Percentiles rank a stretch among this genome's conserved stretches.
Evolutionary conservation across 2,113 vertebrate genomes (phyloP).

Genomic region (Rhipidura dahli): DNA sequence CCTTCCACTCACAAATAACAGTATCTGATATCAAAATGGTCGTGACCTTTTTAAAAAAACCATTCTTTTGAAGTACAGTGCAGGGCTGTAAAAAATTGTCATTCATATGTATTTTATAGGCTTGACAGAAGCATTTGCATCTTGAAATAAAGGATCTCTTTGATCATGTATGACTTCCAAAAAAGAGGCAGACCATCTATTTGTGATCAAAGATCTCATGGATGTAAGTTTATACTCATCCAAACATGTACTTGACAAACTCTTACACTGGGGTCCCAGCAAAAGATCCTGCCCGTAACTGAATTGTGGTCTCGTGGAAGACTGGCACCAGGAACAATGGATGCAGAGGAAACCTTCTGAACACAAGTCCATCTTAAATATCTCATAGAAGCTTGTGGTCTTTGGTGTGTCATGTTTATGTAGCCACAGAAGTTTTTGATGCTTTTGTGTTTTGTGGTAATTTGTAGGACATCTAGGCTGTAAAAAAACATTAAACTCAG

Average conservation of each 20-base stretch:
- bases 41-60: conserved; percentile 5
- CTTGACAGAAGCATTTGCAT: conserved; percentile 29
- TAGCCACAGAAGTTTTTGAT: neutral
- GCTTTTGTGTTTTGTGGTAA: neutral
- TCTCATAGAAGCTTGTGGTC: neutral
- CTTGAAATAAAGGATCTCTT: conserved; percentile 23
- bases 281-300: neutral
- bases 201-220: conserved; percentile 8
- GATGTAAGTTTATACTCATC: neutral
- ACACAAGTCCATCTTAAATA: neutral
- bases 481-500: neutral
- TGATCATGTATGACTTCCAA: neutral
- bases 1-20: neutral
- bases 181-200: neutral
- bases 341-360: neutral
- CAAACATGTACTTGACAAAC: neutral
- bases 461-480: neutral
- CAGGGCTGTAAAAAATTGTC: conserved; percentile 23
- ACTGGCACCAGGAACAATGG: neutral
- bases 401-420: neutral
- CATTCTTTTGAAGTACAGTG: conserved; percentile 9
- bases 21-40: conserved; percentile 43
- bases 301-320: neutral
- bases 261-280: neutral
- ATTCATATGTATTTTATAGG: conserved; percentile 24